These are phyloP conservation scores for Oscarella lobularis DNA, from an alignment of 37 sponge, comb jelly and placozoan genomes.

Conservation along the genomic window DNA sequence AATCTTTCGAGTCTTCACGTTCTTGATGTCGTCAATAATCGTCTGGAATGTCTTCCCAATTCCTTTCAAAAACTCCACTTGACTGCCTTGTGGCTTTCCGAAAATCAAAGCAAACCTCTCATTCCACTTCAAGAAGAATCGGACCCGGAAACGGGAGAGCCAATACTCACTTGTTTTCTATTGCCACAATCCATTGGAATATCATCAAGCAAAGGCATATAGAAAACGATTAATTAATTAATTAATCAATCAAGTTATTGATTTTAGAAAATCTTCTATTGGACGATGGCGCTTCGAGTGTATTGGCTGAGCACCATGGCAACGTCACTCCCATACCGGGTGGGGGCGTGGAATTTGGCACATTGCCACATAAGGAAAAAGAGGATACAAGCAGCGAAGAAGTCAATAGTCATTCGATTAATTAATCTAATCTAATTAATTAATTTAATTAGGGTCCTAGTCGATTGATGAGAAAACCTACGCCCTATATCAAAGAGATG, in stretches of 20 bases:
- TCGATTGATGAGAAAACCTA: no score
- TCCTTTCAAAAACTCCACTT: neutral
- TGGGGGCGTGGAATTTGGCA: neutral
- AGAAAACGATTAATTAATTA: neutral
- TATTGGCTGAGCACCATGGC: neutral
- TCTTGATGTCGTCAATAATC: neutral
- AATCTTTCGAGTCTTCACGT: neutral
- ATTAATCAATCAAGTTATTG: neutral
- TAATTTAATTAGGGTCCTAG: no score
- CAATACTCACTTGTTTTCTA: neutral
- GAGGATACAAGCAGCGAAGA: no score
- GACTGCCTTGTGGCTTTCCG: neutral
- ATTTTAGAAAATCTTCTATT: neutral
- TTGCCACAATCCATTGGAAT: no score
- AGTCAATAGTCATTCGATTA: no score
- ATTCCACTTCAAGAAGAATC: slow-evolving; percentile 1
- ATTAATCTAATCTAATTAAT: no score
- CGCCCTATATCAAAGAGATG: neutral
- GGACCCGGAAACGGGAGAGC: neutral
- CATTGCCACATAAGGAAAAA: no score
- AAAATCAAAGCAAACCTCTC: neutral
- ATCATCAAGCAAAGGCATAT: neutral
- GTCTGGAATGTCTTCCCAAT: neutral
- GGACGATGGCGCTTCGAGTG: neutral
- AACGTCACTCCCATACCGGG: neutral